These are phyloP conservation scores for Lochmaea capreae DNA, from an alignment of 2,888 invertebrate genomes.

Conservation along the genomic window DNA sequence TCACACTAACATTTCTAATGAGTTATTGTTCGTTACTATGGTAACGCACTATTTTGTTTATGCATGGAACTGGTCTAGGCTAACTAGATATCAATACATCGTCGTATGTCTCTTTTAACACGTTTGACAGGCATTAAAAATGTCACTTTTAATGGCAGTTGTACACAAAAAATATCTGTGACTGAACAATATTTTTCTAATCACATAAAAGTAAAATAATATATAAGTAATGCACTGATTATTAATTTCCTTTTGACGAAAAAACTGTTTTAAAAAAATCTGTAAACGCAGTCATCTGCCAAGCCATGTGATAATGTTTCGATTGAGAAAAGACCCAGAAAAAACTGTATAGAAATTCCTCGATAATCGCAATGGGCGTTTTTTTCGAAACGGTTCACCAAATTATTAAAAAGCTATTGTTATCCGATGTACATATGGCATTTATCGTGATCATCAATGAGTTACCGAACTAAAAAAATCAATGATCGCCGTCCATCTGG, in stretches of 20 bases:
- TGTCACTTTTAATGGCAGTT: too few species aligned
- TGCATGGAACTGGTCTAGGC: too few species aligned
- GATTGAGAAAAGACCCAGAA: not conserved
- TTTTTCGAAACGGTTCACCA: slow-evolving; percentile 10
- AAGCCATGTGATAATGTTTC: not conserved
- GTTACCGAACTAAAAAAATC: slow-evolving; percentile 20
- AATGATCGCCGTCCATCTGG: slow-evolving; percentile 30
- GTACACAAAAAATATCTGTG: too few species aligned
- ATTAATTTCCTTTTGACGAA: not conserved
- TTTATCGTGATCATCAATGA: slow-evolving; percentile 21
- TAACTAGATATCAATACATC: too few species aligned
- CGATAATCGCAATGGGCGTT: slow-evolving; percentile 16
- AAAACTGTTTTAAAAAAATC: not conserved
- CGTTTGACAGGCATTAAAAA: too few species aligned
- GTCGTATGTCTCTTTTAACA: too few species aligned
- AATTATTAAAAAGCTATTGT: slow-evolving; percentile 6
- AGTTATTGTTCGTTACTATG: too few species aligned
- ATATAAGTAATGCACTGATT: not conserved
- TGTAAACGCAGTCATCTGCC: slow-evolving; percentile 15
- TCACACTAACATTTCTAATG: too few species aligned
- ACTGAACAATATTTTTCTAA: too few species aligned
- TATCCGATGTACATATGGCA: slow-evolving; percentile 11
- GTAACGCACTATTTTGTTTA: too few species aligned
- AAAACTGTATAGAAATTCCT: slow-evolving; percentile 4
- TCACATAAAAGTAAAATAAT: too few species aligned